Percentiles rank a stretch among this genome's conserved stretches.
phyloP scores from a whole-genome alignment of 2,888 invertebrate genomes.

The Pyrrhia umbra region DNA sequence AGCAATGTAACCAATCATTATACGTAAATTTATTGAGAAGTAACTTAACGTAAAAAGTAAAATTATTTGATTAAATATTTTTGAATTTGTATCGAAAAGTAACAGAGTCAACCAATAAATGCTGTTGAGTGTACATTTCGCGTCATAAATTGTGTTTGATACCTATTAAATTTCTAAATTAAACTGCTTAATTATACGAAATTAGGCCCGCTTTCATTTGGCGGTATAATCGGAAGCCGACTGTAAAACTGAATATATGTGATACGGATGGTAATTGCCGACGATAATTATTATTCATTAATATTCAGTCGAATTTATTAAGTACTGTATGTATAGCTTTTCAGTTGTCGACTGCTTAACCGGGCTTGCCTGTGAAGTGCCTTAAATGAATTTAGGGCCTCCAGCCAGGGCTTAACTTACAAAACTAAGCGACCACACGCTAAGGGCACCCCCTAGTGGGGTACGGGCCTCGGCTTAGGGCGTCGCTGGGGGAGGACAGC shows the following conservation, averaged over 20 bases:
- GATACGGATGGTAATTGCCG: constrained; percentile 33
- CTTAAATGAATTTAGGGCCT: background rate
- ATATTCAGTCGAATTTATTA: background rate
- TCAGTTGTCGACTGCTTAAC: too few species aligned
- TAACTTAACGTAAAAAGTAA: too few species aligned
- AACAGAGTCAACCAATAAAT: background rate
- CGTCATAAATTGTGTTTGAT: background rate
- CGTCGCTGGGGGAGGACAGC: too few species aligned
- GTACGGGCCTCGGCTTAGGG: too few species aligned
- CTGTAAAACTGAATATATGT: constrained; percentile 32
- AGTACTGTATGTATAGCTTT: too few species aligned
- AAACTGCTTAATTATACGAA: constrained; percentile 36
- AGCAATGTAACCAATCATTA: too few species aligned
- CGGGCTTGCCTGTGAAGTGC: too few species aligned
- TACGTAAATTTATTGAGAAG: background rate
- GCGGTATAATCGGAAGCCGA: constrained; percentile 41
- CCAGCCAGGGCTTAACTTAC: too few species aligned
- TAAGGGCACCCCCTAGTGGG: too few species aligned
- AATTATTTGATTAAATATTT: too few species aligned
- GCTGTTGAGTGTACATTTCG: constrained; percentile 1
- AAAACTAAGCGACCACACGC: too few species aligned
- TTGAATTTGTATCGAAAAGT: too few species aligned
- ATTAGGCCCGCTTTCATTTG: constrained; percentile 47
- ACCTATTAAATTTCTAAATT: constrained; percentile 35
- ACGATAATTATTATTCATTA: constrained; percentile 20